Conservation (phyloP, 2,797 vertebrate genomes). For the Echeneis naucrates region DNA sequence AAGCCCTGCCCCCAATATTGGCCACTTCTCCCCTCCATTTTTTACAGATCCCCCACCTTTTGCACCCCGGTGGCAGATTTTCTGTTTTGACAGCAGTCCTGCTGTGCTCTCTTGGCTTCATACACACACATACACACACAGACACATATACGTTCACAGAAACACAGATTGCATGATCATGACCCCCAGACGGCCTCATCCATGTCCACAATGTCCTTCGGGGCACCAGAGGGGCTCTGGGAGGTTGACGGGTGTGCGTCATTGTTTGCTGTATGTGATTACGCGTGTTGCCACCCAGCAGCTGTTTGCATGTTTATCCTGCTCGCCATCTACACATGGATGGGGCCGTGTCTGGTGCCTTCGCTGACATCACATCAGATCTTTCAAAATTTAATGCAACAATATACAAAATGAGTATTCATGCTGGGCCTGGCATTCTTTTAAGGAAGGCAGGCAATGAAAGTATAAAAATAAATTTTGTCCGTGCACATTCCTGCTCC, state of each 20-base stretch:
- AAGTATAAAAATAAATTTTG: background rate
- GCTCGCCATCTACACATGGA: slow-evolving; percentile 50
- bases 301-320: slow-evolving; percentile 81
- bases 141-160: slow-evolving; percentile 20
- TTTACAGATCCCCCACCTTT: slow-evolving; percentile 63
- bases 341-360: slow-evolving; percentile 59
- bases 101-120: slow-evolving; percentile 65
- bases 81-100: slow-evolving; percentile 77
- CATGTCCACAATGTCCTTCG: slow-evolving; percentile 65
- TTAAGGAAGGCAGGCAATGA: background rate
- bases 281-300: slow-evolving; percentile 74
- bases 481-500: background rate
- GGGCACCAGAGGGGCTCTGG: slow-evolving; percentile 67
- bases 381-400: background rate
- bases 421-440: background rate
- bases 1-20: slow-evolving; percentile 54
- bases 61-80: slow-evolving; percentile 67
- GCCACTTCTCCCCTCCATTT: slow-evolving; percentile 43
- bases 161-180: slow-evolving; percentile 60
- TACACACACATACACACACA: slow-evolving; percentile 41
- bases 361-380: slow-evolving; percentile 62
- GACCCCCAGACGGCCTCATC: slow-evolving; percentile 67
- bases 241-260: slow-evolving; percentile 64
- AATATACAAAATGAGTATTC: background rate
- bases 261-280: slow-evolving; percentile 78